Conservation (phyloP, 1,140 invertebrate species). For the Trachymyrmex cornetzi region DNA sequence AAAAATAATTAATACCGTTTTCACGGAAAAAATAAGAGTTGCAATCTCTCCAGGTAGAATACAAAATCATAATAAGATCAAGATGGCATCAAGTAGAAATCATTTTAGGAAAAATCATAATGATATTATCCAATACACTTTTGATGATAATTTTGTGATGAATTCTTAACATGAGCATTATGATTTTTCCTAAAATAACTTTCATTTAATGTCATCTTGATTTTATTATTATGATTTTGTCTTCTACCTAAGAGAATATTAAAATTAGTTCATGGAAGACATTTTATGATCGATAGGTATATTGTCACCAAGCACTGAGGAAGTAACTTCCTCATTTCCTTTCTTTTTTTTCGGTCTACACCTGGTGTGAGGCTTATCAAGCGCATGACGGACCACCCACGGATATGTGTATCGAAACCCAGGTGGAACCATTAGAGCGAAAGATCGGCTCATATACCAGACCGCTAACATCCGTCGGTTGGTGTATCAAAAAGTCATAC, state of each 20-base stretch:
- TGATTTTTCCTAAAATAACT: no score
- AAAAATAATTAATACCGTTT: background rate
- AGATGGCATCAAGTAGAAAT: no score
- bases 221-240: no score
- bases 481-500: constrained; percentile 38
- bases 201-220: no score
- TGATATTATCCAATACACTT: no score
- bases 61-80: no score
- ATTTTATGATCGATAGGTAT: background rate
- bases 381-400: constrained; percentile 69
- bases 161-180: no score
- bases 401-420: constrained; percentile 40
- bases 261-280: background rate
- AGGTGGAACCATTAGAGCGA: constrained; percentile 65
- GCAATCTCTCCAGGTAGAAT: no score
- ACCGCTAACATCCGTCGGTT: constrained; percentile 48
- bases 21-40: background rate
- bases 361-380: constrained; percentile 63
- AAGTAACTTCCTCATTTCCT: constrained; percentile 23
- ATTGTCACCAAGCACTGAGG: background rate
- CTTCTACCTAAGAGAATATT: background rate
- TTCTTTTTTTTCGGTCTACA: constrained; percentile 53
- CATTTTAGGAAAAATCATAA: no score
- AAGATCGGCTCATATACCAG: constrained; percentile 43
- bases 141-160: no score